Conservation (phyloP, 2,888 invertebrate species). For the Pristionchus exspectatus region DNA sequence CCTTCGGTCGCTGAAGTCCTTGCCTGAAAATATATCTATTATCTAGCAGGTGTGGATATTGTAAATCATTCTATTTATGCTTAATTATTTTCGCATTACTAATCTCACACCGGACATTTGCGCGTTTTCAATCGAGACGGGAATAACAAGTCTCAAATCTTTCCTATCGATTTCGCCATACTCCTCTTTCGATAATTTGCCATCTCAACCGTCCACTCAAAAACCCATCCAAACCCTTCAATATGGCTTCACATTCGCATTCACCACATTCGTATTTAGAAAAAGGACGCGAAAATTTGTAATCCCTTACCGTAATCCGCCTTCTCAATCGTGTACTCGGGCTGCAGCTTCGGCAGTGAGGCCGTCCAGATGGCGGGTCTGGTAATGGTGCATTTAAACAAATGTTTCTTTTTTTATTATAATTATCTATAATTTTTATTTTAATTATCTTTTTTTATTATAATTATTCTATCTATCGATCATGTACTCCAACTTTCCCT, state of each 20-base stretch:
- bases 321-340: slow-evolving; percentile 42
- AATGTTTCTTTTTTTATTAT: too few species aligned
- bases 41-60: too few species aligned
- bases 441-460: not conserved
- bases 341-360: not conserved
- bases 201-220: too few species aligned
- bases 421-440: too few species aligned
- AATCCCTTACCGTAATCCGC: slow-evolving; percentile 36
- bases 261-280: too few species aligned
- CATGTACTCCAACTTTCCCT: too few species aligned
- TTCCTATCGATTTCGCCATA: not conserved
- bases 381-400: not conserved
- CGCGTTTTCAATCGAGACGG: not conserved
- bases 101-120: too few species aligned
- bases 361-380: slow-evolving; percentile 46
- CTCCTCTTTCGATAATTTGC: not conserved
- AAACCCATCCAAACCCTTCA: too few species aligned
- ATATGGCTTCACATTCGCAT: too few species aligned
- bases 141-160: not conserved
- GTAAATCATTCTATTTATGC: not conserved
- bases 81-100: too few species aligned
- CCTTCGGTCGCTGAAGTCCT: not conserved
- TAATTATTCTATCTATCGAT: too few species aligned
- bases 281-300: too few species aligned
- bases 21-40: not conserved